These are phyloP conservation scores for Lasioglossum albipes DNA, from an alignment of 1,140 invertebrate species.

Conservation along the genomic window DNA sequence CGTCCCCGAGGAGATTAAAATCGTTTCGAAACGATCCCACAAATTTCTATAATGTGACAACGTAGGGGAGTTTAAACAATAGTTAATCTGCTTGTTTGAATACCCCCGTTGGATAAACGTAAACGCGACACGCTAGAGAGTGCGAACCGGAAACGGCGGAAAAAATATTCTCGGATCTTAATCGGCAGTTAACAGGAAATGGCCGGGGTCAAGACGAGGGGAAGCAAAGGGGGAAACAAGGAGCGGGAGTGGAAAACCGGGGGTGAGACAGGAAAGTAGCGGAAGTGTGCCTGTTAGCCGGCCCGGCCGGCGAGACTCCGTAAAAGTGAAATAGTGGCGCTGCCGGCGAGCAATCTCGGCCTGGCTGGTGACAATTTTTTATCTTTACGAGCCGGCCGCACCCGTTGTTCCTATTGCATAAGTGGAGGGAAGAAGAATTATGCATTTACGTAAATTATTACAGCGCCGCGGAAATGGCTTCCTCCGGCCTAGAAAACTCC, in stretches of 20 bases:
- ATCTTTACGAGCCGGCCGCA: conserved; percentile 70
- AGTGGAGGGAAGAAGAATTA: conserved; percentile 76
- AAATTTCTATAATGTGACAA: too few species aligned
- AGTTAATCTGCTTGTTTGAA: too few species aligned
- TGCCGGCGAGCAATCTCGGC: conserved; percentile 63
- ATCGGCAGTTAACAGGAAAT: conserved; percentile 2
- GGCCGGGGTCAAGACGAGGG: background rate
- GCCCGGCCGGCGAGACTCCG: conserved; percentile 54
- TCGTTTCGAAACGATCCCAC: too few species aligned
- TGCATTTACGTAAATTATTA: conserved; percentile 76
- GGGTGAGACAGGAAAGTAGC: conserved; percentile 9
- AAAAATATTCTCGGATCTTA: background rate
- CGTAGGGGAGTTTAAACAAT: too few species aligned
- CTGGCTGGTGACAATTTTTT: conserved; percentile 73
- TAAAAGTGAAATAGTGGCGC: conserved; percentile 70
- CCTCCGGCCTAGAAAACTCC: background rate
- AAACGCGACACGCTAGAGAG: background rate
- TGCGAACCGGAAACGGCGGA: background rate
- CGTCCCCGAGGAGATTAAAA: too few species aligned
- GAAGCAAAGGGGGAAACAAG: too few species aligned
- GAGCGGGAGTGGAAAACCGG: too few species aligned
- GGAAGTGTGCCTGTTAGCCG: conserved; percentile 56
- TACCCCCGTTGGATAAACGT: background rate
- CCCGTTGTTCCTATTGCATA: conserved; percentile 71
- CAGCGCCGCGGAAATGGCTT: conserved; percentile 69